Evolutionary conservation across 2,888 invertebrate genomes (phyloP).

Genomic region (Oxytorus armatus): DNA sequence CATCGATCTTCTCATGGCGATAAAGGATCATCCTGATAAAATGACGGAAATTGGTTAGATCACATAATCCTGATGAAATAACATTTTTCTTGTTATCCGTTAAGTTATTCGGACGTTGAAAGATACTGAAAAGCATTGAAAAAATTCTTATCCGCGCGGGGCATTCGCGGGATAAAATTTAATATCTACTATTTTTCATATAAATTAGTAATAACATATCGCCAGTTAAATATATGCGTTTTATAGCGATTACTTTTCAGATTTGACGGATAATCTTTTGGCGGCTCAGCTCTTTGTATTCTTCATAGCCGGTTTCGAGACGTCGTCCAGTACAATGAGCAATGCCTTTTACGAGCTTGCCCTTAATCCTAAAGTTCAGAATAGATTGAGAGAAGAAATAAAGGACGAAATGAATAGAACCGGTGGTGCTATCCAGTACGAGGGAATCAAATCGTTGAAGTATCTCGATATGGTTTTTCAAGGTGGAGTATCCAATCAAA

Average conservation of each 20-base stretch:
- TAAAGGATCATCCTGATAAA: constrained; percentile 74
- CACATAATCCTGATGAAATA: too few relatives aligned
- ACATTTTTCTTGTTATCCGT: too few relatives aligned
- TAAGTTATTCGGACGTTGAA: too few relatives aligned
- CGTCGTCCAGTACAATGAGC: constrained; percentile 84
- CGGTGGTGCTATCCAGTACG: constrained; percentile 81
- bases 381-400: constrained; percentile 82
- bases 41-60: constrained; percentile 72
- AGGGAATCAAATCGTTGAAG: constrained; percentile 82
- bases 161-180: too few relatives aligned
- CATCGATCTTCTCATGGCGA: constrained; percentile 82
- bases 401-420: constrained; percentile 74
- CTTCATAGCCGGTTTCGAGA: constrained; percentile 85
- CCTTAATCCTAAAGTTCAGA: constrained; percentile 82
- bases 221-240: too few relatives aligned
- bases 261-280: constrained; percentile 79
- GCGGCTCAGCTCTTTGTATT: constrained; percentile 84
- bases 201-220: not conserved
- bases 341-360: constrained; percentile 84
- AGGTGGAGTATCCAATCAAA: constrained; percentile 73
- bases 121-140: too few relatives aligned
- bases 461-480: constrained; percentile 83
- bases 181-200: not conserved
- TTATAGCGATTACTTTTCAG: too few relatives aligned
- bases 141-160: too few relatives aligned